phyloP scores from a whole-genome alignment of 35 echinoderm and acorn worm species.

The Diadema setosum region DNA sequence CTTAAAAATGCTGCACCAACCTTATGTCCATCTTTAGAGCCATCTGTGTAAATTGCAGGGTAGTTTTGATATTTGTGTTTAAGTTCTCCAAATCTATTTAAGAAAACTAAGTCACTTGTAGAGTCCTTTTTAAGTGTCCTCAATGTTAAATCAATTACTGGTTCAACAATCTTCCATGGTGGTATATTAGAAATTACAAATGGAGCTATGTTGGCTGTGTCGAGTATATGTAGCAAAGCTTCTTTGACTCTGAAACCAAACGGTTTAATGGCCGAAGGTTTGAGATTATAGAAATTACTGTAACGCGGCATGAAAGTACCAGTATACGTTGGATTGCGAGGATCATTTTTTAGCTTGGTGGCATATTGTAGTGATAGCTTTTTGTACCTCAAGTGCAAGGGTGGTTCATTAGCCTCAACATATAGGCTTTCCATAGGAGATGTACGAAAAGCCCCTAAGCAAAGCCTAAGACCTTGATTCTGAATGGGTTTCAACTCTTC shows the following conservation, averaged over 20 bases:
- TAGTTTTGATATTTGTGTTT: neutral
- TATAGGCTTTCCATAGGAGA: neutral
- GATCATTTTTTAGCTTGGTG: neutral
- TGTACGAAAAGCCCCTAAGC: too few relatives aligned
- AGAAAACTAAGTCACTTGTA: neutral
- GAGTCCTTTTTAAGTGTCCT: neutral
- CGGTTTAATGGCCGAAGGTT: neutral
- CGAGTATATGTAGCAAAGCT: neutral
- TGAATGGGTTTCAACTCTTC: neutral
- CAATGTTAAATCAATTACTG: neutral
- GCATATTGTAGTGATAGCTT: too few relatives aligned
- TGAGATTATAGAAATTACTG: neutral
- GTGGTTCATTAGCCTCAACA: neutral
- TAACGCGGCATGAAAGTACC: neutral
- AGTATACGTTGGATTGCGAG: neutral
- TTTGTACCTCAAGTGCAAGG: neutral
- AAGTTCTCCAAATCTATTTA: neutral
- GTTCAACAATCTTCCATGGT: neutral
- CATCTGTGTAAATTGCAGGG: neutral
- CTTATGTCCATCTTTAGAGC: neutral
- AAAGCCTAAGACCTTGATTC: too few relatives aligned
- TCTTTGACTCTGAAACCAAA: neutral
- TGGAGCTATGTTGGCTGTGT: neutral
- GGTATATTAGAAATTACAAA: neutral
- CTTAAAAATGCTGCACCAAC: neutral